These are phyloP conservation scores for Laupala kohalensis DNA, from an alignment of 1,140 invertebrate genomes.

Conservation along the genomic window DNA sequence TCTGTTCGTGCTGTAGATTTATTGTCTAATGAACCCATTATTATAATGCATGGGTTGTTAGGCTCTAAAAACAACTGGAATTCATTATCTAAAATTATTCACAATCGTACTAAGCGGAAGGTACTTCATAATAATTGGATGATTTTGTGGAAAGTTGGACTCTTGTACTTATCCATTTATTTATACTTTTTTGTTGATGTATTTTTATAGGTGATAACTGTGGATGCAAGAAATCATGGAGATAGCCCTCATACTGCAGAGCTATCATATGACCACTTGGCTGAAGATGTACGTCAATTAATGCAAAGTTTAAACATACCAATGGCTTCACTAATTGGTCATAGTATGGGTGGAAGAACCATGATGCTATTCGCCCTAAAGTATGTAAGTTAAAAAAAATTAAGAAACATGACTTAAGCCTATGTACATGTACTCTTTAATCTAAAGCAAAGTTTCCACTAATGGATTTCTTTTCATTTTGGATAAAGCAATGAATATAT, in stretches of 20 bases:
- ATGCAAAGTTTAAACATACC: conserved; percentile 44
- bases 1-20: background rate
- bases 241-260: conserved; percentile 63
- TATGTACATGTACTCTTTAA: background rate
- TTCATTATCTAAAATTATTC: conserved; percentile 7
- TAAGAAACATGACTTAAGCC: background rate
- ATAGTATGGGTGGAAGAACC: conserved; percentile 81
- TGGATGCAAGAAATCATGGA: conserved; percentile 86
- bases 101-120: conserved; percentile 7
- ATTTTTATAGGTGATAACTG: conserved; percentile 45
- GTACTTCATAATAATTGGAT: background rate
- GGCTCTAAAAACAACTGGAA: conserved; percentile 14
- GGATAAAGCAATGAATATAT: background rate
- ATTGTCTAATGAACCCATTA: background rate
- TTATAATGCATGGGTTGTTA: conserved; percentile 13
- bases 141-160: background rate
- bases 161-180: background rate
- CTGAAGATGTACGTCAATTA: conserved; percentile 54
- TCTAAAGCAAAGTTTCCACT: background rate
- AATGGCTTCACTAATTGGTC: conserved; percentile 60
- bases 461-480: background rate
- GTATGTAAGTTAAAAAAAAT: conserved; percentile 30
- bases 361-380: conserved; percentile 65
- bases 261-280: conserved; percentile 58
- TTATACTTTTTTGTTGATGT: background rate